Base-by-base conservation (phyloP, 2,797 vertebrate species). In the Odontamblyopus rebecca region DNA sequence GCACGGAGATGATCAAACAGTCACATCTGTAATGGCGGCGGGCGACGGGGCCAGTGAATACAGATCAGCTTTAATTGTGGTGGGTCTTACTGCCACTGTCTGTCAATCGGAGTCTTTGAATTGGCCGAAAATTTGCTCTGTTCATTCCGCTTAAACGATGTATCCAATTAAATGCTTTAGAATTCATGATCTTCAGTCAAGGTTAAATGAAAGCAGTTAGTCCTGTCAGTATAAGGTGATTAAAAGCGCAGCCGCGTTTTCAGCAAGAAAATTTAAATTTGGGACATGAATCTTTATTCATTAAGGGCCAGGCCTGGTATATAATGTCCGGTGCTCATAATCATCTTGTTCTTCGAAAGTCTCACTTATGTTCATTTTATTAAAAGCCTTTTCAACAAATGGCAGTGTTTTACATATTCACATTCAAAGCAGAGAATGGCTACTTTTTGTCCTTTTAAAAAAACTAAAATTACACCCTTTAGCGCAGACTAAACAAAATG, bases 161-260 rank as follows among this genome's bases (percentile, higher is more conserved):
- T 98, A 98, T 97, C 97, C 97, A 99, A 99, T 99, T 99, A 99
- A 98, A 98, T 93, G 96, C 97, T 96, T 97, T 97, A 98, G 96
- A 98, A 99, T 99, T 98, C 98, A 98, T 96, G 97, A 98, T 99
- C 96, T 98, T 97, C 97, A 98, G 96, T 98, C 97, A 99, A 99
- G 98, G 98, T 99, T 99, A 99, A 99, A 99, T 98, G 97, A 98
- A 99, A 99, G 97, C 98, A 97, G 97, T 98, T 98, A 97, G 95
- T 97, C 95, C 96, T 99, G 98, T 99, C 98, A 99, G 96, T 94
- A 44, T 41, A 94, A 97, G 96, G 97, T 98, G 98, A 99, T 99
- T 98, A 99, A 99, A 98, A 95, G 96, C 96, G 95, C 96, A 95
- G 96, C 94, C 95, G 97, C 96, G 96, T 97, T 97, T 96, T 96